Evolutionary conservation across 2,888 invertebrate genomes (phyloP), one percentile per base, ranked within the genome.

Genomic region (Parnassius mnemosyne): DNA sequence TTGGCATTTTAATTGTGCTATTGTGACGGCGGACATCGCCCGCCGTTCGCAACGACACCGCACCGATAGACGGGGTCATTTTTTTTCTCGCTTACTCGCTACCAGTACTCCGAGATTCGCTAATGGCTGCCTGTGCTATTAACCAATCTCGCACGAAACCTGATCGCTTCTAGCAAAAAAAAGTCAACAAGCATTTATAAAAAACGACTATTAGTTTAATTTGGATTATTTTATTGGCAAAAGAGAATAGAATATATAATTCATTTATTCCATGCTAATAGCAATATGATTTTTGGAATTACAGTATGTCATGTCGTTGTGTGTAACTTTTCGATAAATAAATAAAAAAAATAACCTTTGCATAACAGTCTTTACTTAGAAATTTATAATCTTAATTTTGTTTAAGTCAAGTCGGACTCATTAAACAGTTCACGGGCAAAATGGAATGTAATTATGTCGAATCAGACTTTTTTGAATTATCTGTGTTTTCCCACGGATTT

Each of bases 1-100:
- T 90, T 89, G 91, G 91, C 89, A 90, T 90, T 91, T 91, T 91
- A 91, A 91, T 91, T 91, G 90, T 91, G 87, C 90, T 83, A 90
- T 91, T 91, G 90, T 91, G 90, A 90, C 87, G 87, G 80, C 79
- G 81, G 80, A 86, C 84, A 81, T 80, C 81, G 83, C 73, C 79
- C 76, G 78, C 79, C 80, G 80, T 79, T 81, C 77, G 79, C 81
- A 78, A 76, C 76, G 80, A 81, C 77, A 78, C 80, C 78, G 80
- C 76, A 81, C 68, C 74, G 70, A 73, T 76, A 88, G 89, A 85
- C 80, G 81, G 80, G 78, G 81, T 71, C 69, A 80, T 83, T 83
- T 87, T 86, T 85, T 79, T 82, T 78, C 76, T 71, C 61, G 66
- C 68, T 66, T 68, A 68, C 65, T 51, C 41, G 34, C 74, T 75